phyloP scores from a whole-genome alignment of 2,888 invertebrate species.

The Sinhomidia bicolor region DNA sequence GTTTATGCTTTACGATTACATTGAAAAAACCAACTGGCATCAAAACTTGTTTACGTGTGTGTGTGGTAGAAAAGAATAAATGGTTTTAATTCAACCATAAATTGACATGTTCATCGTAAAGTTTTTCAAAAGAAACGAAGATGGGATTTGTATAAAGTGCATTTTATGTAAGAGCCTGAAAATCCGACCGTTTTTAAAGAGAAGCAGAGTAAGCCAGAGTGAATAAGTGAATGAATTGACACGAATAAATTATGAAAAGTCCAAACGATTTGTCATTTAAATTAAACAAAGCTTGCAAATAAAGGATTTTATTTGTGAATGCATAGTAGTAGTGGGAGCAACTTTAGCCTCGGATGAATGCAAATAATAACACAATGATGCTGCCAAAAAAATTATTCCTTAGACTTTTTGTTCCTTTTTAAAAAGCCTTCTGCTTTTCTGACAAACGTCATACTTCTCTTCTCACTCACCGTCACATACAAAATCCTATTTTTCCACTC shows the following conservation, averaged over 20 bases:
- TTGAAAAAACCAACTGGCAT: background rate
- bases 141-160: background rate
- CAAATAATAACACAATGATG: constrained; percentile 1
- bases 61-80: background rate
- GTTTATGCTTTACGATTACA: constrained; percentile 21
- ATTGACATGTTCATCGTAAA: constrained; percentile 10
- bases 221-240: constrained; percentile 16
- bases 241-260: constrained; percentile 65
- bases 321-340: constrained; percentile 5
- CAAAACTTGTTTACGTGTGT: background rate
- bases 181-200: constrained; percentile 10
- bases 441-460: constrained; percentile 53
- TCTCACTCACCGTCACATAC: constrained; percentile 26
- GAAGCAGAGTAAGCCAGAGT: background rate
- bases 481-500: constrained; percentile 29
- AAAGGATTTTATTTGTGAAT: background rate
- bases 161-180: no score
- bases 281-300: constrained; percentile 20
- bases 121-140: background rate
- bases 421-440: constrained; percentile 62
- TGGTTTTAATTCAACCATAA: constrained; percentile 48
- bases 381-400: constrained; percentile 24
- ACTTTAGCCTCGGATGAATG: background rate
- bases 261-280: constrained; percentile 60
- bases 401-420: constrained; percentile 2